These are phyloP conservation scores for Sebastes matsubarae DNA, from an alignment of 2,797 vertebrate species.

Conservation along the genomic window DNA sequence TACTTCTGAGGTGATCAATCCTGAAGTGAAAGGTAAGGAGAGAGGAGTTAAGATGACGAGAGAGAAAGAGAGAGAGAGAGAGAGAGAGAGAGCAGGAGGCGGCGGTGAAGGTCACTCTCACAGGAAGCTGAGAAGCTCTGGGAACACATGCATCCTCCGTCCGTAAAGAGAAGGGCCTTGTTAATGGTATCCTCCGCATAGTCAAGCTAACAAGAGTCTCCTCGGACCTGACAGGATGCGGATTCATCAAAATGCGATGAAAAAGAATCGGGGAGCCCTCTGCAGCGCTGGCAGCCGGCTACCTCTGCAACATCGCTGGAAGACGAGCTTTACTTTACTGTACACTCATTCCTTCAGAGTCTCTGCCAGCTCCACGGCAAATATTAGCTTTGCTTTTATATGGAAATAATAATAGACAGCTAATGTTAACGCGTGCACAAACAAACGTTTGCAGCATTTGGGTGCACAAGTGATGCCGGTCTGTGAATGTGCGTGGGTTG, in stretches of 20 bases:
- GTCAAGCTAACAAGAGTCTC: conserved; percentile 11
- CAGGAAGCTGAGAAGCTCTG: background rate
- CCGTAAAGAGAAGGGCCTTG: background rate
- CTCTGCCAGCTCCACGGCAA: background rate
- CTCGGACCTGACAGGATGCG: conserved; percentile 40
- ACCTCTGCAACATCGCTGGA: conserved; percentile 3
- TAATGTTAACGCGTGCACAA: background rate
- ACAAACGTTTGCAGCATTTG: background rate
- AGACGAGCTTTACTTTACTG: background rate
- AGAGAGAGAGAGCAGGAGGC: background rate
- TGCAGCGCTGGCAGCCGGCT: conserved; percentile 7
- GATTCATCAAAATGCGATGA: conserved; percentile 58
- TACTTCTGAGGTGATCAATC: conserved; percentile 74
- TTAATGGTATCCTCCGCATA: conserved; percentile 16
- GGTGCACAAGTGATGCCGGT: background rate
- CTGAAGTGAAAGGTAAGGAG: conserved; percentile 58
- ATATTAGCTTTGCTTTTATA: conserved; percentile 20
- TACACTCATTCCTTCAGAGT: background rate
- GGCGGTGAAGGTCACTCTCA: conserved; percentile 54
- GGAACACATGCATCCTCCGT: background rate
- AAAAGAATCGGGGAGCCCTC: background rate
- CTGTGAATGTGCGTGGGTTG: background rate
- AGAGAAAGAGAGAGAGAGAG: background rate
- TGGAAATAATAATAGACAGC: background rate
- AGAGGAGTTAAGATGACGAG: conserved; percentile 26